Percentiles rank a stretch among this genome's conserved stretches.
Evolutionary conservation across 2,888 invertebrate species (phyloP).

Genomic region (Apantesis nais): DNA sequence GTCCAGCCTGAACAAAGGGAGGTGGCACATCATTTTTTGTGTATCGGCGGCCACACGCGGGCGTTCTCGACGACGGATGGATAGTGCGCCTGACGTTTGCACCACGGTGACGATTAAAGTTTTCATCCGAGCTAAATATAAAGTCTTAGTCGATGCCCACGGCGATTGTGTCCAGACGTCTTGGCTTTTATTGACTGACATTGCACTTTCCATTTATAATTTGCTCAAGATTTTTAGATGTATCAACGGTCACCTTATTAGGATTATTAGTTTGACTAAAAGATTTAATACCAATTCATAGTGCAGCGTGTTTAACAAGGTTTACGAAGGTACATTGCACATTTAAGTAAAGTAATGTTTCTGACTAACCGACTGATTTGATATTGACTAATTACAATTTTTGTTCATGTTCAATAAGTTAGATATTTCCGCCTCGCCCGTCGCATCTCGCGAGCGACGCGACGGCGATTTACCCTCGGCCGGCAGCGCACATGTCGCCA

Average conservation of each 20-base stretch:
- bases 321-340: background rate
- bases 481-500: constrained; percentile 78
- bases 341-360: background rate
- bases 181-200: constrained; percentile 42
- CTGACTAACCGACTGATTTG: background rate
- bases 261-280: constrained; percentile 52
- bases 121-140: constrained; percentile 83
- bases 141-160: constrained; percentile 57
- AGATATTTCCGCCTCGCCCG: constrained; percentile 47
- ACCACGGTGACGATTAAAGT: constrained; percentile 79
- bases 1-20: constrained; percentile 84
- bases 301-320: constrained; percentile 43
- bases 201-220: constrained; percentile 50
- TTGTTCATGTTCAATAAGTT: background rate
- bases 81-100: constrained; percentile 73
- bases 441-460: constrained; percentile 37
- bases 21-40: constrained; percentile 83
- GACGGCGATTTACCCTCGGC: constrained; percentile 28
- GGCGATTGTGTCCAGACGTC: constrained; percentile 52
- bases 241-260: constrained; percentile 42
- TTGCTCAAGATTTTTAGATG: constrained; percentile 45
- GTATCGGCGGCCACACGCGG: constrained; percentile 82
- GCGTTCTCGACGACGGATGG: constrained; percentile 73
- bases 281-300: constrained; percentile 49
- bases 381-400: background rate